Conservation (phyloP, 2,797 vertebrate genomes). For the Austrolebias charrua region DNA sequence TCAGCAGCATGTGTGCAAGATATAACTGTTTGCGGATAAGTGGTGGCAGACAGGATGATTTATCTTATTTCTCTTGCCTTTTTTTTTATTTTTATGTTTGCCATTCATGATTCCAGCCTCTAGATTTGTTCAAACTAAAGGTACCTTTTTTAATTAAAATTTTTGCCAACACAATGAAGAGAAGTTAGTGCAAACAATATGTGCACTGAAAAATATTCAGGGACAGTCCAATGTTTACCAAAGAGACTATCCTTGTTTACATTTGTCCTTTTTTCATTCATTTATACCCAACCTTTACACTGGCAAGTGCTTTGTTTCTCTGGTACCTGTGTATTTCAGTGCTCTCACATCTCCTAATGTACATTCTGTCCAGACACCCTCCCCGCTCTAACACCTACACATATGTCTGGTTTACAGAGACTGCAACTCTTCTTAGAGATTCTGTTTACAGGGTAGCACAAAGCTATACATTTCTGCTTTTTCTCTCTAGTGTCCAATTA, state of each 20-base stretch:
- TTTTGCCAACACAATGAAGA: constrained; percentile 33
- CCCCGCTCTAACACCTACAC: constrained; percentile 48
- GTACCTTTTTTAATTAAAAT: constrained; percentile 36
- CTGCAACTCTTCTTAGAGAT: constrained; percentile 44
- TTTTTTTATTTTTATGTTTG: constrained; percentile 41
- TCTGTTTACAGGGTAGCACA: constrained; percentile 70
- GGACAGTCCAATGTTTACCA: constrained; percentile 71
- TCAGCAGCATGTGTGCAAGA: constrained; percentile 68
- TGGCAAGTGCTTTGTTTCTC: constrained; percentile 46
- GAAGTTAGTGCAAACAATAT: constrained; percentile 44
- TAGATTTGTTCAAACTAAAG: constrained; percentile 19
- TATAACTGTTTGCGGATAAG: constrained; percentile 58
- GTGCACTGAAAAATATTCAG: constrained; percentile 40
- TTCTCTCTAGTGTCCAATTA: constrained; percentile 40
- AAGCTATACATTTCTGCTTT: constrained; percentile 49
- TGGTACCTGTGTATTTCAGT: constrained; percentile 42
- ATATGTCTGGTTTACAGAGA: constrained; percentile 39
- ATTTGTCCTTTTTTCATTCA: constrained; percentile 52
- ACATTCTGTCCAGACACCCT: constrained; percentile 51
- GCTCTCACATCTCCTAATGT: constrained; percentile 49
- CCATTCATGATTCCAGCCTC: constrained; percentile 20
- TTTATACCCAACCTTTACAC: constrained; percentile 54
- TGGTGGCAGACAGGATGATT: constrained; percentile 44
- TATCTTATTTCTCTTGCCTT: constrained; percentile 43
- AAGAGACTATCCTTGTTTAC: constrained; percentile 73